Evolutionary conservation across 2,113 vertebrate species (phyloP).

Genomic region (Clinocottus analis): DNA sequence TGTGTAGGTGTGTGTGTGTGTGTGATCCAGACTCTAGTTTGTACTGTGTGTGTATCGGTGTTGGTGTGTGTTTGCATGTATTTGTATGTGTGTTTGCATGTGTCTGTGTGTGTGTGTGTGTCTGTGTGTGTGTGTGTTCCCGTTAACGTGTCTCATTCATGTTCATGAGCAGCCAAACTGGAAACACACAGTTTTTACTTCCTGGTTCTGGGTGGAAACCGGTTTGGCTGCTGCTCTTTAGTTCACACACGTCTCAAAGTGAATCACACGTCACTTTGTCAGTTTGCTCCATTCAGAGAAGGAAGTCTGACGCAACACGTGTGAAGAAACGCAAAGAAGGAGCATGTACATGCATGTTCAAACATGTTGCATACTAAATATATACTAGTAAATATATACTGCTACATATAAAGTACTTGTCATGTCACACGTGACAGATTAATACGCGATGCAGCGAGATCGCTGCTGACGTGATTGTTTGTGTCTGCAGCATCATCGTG

Average conservation of each 20-base stretch:
- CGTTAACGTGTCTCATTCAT: neutral
- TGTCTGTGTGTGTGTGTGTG: neutral
- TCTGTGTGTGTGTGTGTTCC: neutral
- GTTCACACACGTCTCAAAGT: neutral
- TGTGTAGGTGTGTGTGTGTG: neutral
- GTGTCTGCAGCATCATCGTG: conserved; percentile 73
- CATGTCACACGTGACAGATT: too few relatives aligned
- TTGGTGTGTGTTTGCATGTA: neutral
- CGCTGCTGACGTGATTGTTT: too few relatives aligned
- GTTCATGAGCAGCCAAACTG: neutral
- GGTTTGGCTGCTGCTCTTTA: too few relatives aligned
- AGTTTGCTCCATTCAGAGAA: neutral
- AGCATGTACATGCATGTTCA: too few relatives aligned
- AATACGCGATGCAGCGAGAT: too few relatives aligned
- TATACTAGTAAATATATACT: too few relatives aligned
- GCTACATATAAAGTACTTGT: too few relatives aligned
- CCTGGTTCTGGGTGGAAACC: neutral
- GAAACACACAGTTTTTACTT: neutral
- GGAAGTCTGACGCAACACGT: too few relatives aligned
- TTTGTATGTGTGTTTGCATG: neutral
- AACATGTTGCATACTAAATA: too few relatives aligned
- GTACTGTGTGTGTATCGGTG: too few relatives aligned
- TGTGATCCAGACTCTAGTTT: too few relatives aligned
- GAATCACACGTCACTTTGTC: neutral
- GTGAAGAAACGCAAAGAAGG: too few relatives aligned